A percentile compares a stretch with the other conserved stretches of the same genome.
phyloP scores from a whole-genome alignment of 1,140 invertebrate species.

The Linepithema humile region DNA sequence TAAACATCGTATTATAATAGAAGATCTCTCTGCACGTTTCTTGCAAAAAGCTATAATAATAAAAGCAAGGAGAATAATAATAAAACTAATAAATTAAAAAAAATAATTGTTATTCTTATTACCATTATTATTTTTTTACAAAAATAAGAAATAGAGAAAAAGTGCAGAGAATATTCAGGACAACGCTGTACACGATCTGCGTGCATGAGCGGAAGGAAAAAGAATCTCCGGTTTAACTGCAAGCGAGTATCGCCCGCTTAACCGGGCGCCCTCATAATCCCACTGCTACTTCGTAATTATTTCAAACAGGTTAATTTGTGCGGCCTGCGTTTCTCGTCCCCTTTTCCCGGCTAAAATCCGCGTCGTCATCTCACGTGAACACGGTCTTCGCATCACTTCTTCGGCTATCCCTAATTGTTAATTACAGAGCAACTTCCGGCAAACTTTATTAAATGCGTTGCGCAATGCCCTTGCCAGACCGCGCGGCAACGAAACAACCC shows the following conservation, averaged over 20 bases:
- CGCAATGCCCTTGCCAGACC: neutral
- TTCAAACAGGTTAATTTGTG: slow-evolving; percentile 64
- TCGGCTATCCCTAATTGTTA: slow-evolving; percentile 64
- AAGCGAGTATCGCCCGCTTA: slow-evolving; percentile 5
- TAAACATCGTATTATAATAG: neutral
- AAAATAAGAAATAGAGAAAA: neutral
- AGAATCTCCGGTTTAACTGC: neutral
- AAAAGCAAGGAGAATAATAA: neutral
- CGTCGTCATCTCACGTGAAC: neutral
- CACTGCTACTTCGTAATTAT: slow-evolving; percentile 58
- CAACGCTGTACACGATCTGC: neutral
- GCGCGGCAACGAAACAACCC: slow-evolving; percentile 10
- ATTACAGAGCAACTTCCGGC: slow-evolving; percentile 66
- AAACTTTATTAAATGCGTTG: slow-evolving; percentile 61
- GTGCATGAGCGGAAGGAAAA: neutral
- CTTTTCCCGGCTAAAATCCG: neutral
- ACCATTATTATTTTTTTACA: too few species aligned
- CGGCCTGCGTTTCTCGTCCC: neutral
- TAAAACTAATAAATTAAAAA: too few species aligned
- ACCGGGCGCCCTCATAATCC: neutral
- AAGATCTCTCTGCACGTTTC: neutral
- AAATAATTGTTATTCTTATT: too few species aligned
- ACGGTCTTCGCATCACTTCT: neutral
- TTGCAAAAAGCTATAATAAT: neutral
- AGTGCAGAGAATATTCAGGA: neutral